phyloP scores from a whole-genome alignment of 2,797 vertebrate genomes.

The Corythornis leucogaster region DNA sequence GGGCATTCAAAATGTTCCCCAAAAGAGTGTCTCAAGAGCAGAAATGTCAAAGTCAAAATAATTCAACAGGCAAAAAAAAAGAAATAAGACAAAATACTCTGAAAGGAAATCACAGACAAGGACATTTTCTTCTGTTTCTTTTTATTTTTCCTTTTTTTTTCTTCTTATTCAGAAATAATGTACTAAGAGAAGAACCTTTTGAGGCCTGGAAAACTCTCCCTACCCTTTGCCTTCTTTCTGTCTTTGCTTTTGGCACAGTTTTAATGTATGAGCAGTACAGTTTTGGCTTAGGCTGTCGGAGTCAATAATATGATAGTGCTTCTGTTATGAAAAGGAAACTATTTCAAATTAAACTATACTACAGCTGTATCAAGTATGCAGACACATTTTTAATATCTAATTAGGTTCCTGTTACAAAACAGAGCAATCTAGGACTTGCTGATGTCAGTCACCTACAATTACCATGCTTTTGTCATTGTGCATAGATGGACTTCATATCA shows the following conservation, averaged over 20 bases:
- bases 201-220: neutral
- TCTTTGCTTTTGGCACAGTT: conserved; percentile 33
- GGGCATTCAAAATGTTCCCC: neutral
- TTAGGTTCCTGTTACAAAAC: conserved; percentile 50
- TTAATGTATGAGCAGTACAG: neutral
- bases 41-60: neutral
- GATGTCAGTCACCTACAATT: conserved; percentile 24
- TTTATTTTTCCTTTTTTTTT: neutral
- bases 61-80: neutral
- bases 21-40: neutral
- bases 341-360: conserved; percentile 21
- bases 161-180: neutral
- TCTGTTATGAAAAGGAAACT: conserved; percentile 43
- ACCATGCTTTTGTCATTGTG: neutral
- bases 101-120: neutral
- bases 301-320: neutral
- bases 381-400: conserved; percentile 39
- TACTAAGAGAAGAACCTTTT: neutral
- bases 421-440: conserved; percentile 23
- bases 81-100: neutral
- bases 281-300: neutral
- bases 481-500: rapidly evolving
- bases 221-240: neutral
- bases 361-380: conserved; percentile 38
- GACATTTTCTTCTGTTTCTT: neutral